Evolutionary conservation across 2,888 invertebrate genomes (phyloP), one percentile per base, ranked within the genome.

Genomic region (Endomychus coccineus): DNA sequence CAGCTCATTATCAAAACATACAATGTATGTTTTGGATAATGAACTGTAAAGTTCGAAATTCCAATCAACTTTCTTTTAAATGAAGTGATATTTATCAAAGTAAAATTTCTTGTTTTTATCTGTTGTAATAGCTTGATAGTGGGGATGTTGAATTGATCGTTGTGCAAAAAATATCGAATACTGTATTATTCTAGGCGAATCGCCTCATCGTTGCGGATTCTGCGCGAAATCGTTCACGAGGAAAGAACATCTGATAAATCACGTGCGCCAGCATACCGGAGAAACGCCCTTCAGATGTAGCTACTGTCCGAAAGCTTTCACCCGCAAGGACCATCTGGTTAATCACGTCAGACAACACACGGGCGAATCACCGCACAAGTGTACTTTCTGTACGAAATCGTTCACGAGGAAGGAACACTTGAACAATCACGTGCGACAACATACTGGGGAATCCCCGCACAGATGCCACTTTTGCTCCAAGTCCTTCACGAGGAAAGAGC

Each of bases 211-310:
- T 51, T 88, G 88, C 68, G 82, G 80, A 66, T 87, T 80, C 70
- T 88, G 88, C 67, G 78, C 83, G 52, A 88, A 88, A 69, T 83
- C 85, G 43, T 88, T 88, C 70, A 88, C 88, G 41, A 75, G 87
- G 48, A 82, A 86, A 61, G 88, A 87, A 63, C 87, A 88, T 64
- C 75, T 88, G 54, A 80, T 86, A 52, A 87, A 87, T 66, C 88
- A 88, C 67, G 83, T 88, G 50, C 73, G 88, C 47, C 83, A 83
- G 59, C 83, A 83, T 58, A 83, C 83, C 31, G 83, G 81, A 27
- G 58, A 81, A 56, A 80, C 80, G 17, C 82, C 82, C 27, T 81
- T 80, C 71, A 76, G 84, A 62, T 87, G 87, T 64, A 83, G 80
- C 55, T 85, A 82, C 69, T 87, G 86, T 64, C 84, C 86, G 40